Base-by-base conservation (phyloP, 2,797 vertebrate species). In the Muraenolepis orangiensis region DNA sequence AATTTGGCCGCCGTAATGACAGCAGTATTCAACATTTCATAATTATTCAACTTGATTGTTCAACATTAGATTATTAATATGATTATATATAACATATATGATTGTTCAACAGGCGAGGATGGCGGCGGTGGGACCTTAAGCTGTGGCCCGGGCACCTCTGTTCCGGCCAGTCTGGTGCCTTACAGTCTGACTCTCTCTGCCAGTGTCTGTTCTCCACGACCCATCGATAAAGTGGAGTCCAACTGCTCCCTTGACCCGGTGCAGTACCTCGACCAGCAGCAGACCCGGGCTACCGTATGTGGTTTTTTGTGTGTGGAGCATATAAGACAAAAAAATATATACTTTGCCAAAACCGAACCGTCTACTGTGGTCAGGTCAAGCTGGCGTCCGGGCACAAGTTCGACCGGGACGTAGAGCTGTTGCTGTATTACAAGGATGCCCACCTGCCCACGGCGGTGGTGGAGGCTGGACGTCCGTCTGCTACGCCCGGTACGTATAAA, bases 381-480 rank as follows among this genome's bases (percentile, higher is more conserved):
- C 84, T 96, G 88, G 87, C 91, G 74, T 81, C 89, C 76, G 95
- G 92, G 80, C 93, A 94, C 82, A 91, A 88, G 81, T 95, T 95
- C 91, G 94, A 96, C 80, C 88, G 85, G 69, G 95, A 95, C 42
- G 88, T 97, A 61, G 93, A 95, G 40, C 81, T 96, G 67, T 83
- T 96, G 83, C 86, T 95, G 71, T 95, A 94, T 88, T 96, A 95
- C 78, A 84, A 84, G 73, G 91, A 94, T 0, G 81, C 92, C 71
- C 93, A 95, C 73, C 85, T 85, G 72, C 94, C 95, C 76, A 92
- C 90, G 46, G 92, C 93, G 64, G 79, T 93, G 75, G 89, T 96
- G 83, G 95, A 96, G 87, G 81, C 81, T 72, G 92, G 91, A 74
- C 80, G 85, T 78, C 69, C 86, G 10, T 86, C 84, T 28, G 83